Evolutionary conservation across 2,888 invertebrate species (phyloP), one percentile per base, ranked within the genome.

Genomic region (Polylopha cassiicola): DNA sequence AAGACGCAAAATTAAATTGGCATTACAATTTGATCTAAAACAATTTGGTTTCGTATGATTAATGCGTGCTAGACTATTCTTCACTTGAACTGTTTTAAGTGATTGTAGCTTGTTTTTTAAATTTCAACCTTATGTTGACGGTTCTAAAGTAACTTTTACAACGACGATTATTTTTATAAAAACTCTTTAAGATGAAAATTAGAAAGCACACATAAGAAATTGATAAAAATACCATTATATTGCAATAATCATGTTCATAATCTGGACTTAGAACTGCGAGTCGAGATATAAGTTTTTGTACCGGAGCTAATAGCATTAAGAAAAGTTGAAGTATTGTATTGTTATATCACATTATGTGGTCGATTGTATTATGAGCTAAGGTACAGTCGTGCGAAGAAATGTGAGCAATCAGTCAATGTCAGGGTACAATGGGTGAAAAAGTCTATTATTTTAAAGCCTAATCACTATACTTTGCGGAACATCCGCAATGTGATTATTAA

Each of bases 41-140:
- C 80, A 77, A 79, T 82, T 84, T 73, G 65, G 66, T 72, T 74
- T 71, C 65, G 64, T 72, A 82, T 84, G 84, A 84, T 84, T 84
- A 77, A 84, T 84, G 84, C 71, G 65, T 65, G 65, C 69, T 70
- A 9, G 20, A 27, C 60, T 66, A 65, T 66, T 64, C 63, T 65
- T 39, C 50, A 54, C 61, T 62, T 58, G 55, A 58, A 63, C 61
- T 57, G 61, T 56, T 50, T 47, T 42, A 50, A 46, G 18, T 45
- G 43, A 47, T 45, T 39, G 41, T 32, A 36, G 18, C n/a, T 18
- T 21, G 23, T 33, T 28, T 37, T 47, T 46, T 41, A 27, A 61
- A 55, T 54, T 50, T 43, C 17, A 46, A 52, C 61, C 52, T 44
- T 62, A 51, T 50, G 3, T 0, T 4, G 3, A 33, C 44, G 3